Evolutionary conservation across 1,140 invertebrate species (phyloP).

Genomic region (Dreissena polymorpha): DNA sequence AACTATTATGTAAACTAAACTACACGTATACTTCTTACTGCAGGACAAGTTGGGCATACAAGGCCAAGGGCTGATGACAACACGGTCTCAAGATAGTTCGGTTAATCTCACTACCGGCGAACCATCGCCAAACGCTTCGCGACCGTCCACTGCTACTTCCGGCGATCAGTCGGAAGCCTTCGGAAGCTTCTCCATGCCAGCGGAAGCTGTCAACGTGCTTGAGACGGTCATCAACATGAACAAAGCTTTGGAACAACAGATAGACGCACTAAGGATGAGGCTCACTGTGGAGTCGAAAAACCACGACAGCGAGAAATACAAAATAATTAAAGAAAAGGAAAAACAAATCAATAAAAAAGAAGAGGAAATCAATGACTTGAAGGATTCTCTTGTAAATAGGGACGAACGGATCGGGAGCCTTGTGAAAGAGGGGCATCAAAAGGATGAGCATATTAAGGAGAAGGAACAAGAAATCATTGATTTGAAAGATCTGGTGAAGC

Average conservation of each 20-base stretch:
- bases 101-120: conserved; percentile 25
- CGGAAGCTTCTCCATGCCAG: conserved; percentile 53
- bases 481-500: conserved; percentile 64
- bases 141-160: conserved; percentile 41
- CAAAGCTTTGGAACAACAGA: conserved; percentile 67
- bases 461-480: conserved; percentile 68
- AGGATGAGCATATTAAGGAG: conserved; percentile 61
- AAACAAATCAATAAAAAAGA: conserved; percentile 62
- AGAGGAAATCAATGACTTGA: conserved; percentile 66
- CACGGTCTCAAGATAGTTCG: conserved; percentile 53
- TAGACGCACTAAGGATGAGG: conserved; percentile 65
- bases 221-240: conserved; percentile 65
- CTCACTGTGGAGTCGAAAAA: conserved; percentile 70
- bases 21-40: not conserved
- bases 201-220: conserved; percentile 58
- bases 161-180: conserved; percentile 50
- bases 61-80: conserved; percentile 51
- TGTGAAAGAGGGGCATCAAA: conserved; percentile 56
- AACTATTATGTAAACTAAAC: no score
- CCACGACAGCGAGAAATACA: conserved; percentile 60
- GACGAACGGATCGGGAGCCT: conserved; percentile 67
- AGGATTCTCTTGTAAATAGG: conserved; percentile 62
- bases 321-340: conserved; percentile 65
- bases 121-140: conserved; percentile 39
- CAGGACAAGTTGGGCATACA: conserved; percentile 58